Conservation (phyloP, 2,888 invertebrate species). For the Rhamnusium bicolor region DNA sequence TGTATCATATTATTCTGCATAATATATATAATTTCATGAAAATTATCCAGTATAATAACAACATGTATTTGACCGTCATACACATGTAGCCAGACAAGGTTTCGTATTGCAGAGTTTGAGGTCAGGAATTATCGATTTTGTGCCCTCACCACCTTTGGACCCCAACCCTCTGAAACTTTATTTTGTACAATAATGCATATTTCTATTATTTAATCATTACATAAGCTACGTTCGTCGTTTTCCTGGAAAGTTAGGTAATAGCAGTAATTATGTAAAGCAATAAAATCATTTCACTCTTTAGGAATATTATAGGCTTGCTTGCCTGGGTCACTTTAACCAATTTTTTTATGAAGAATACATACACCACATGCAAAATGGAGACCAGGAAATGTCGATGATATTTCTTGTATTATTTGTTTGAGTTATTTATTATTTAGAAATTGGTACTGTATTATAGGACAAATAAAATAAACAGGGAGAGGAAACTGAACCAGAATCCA, state of each 20-base stretch:
- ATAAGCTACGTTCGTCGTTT: not conserved
- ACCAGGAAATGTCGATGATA: no score
- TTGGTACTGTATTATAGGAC: no score
- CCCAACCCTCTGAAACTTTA: not conserved
- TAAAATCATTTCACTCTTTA: not conserved
- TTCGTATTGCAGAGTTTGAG: slow-evolving; percentile 61
- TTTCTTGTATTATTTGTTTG: no score
- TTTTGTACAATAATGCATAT: not conserved
- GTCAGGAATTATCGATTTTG: slow-evolving; percentile 66
- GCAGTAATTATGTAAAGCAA: not conserved
- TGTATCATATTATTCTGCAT: no score
- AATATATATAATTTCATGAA: not conserved
- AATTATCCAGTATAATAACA: not conserved
- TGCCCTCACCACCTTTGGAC: not conserved
- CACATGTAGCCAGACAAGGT: slow-evolving; percentile 35
- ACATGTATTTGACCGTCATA: not conserved
- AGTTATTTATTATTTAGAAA: no score
- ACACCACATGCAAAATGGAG: no score
- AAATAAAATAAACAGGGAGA: no score
- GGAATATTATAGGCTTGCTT: not conserved
- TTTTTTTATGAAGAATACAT: no score
- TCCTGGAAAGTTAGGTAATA: not conserved
- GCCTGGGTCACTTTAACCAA: not conserved
- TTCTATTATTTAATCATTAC: not conserved
- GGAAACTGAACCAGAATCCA: no score